phyloP scores from a whole-genome alignment of 2,888 invertebrate species.

The Pycnomerus fuliginosus region DNA sequence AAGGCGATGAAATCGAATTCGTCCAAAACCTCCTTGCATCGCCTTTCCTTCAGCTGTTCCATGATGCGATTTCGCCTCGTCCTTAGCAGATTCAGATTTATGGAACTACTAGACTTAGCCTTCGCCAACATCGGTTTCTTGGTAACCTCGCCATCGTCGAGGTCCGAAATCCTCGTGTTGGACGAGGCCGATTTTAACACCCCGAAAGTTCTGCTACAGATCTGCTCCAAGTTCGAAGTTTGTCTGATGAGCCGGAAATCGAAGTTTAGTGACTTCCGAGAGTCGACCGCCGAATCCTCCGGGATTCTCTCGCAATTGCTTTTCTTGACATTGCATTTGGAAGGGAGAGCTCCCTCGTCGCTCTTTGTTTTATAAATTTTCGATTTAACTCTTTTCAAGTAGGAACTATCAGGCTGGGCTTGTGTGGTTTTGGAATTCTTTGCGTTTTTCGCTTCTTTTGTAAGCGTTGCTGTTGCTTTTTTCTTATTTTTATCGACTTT shows the following conservation, averaged over 20 bases:
- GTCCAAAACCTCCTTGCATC: constrained; percentile 45
- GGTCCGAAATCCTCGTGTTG: constrained; percentile 32
- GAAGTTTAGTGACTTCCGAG: constrained; percentile 34
- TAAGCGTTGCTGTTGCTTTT: constrained; percentile 8
- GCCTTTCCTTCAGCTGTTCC: constrained; percentile 42
- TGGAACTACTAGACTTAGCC: constrained; percentile 52
- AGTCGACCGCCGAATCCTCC: constrained; percentile 31
- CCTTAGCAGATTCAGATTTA: constrained; percentile 49
- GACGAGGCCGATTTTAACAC: constrained; percentile 30
- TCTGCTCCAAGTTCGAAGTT: constrained; percentile 51
- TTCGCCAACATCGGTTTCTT: constrained; percentile 48
- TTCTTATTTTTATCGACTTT: constrained; percentile 26
- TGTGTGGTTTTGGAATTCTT: constrained; percentile 23
- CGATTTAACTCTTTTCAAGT: constrained; percentile 50
- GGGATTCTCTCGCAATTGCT: constrained; percentile 34
- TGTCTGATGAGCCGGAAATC: constrained; percentile 48
- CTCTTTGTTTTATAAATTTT: constrained; percentile 48
- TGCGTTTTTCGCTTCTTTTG: constrained; percentile 25
- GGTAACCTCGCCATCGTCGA: constrained; percentile 23
- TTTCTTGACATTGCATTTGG: constrained; percentile 42
- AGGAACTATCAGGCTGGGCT: constrained; percentile 34
- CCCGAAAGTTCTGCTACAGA: constrained; percentile 42
- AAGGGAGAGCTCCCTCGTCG: constrained; percentile 35
- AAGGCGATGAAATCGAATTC: constrained; percentile 52
- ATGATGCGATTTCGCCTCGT: constrained; percentile 45